Base-by-base conservation (phyloP, 2,113 vertebrate species). In the Rynchops niger region DNA sequence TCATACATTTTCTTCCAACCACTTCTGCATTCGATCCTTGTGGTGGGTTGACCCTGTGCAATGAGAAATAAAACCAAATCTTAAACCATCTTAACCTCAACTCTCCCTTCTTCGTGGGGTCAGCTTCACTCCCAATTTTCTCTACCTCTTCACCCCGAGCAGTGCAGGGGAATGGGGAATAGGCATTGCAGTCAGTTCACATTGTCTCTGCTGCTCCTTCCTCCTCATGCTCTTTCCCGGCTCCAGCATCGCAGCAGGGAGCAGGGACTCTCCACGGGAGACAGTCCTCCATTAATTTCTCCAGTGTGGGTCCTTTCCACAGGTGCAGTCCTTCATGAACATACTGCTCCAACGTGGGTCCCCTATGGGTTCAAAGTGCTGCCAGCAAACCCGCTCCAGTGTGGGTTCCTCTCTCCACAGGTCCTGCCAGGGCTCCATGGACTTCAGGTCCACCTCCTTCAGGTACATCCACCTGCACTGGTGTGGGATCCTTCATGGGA, bases 1-100 rank as follows among this genome's bases (percentile, higher is more conserved):
- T 58, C 2, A 0, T 49, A 45, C 0, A 0, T 49, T 43, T 55
- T 53, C 38, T 82, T 59, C 21, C 27, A 62, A 49, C 14, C 19
- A n/a, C 20, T 90, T 61, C 42, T 74, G 30, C 43, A 38, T 38
- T 70, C 15, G 3, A n/a, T n/a, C 30, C 26, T 0, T 61, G 21
- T 15, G 16, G 12, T 52, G 14, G 3, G 9, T 47, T 45, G 50
- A 45, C 11, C 23, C 11, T 0, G 0, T 5, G 59, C 27, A 38
- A 26, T 38, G 15, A 62, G 59, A 38, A 62, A 38, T 26, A 62
- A 62, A 62, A 36, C 22, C 59, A 36, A 26, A 61, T 27, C 23
- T 38, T 62, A 27, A 38, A 38, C 38, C 26, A 38, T 15, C 59
- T 62, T 38, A 27, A 10, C 36, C 36, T 11, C 15, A 38, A 25